These are phyloP conservation scores for Limnephilus marmoratus DNA, from an alignment of 2,888 invertebrate genomes.

Conservation along the genomic window DNA sequence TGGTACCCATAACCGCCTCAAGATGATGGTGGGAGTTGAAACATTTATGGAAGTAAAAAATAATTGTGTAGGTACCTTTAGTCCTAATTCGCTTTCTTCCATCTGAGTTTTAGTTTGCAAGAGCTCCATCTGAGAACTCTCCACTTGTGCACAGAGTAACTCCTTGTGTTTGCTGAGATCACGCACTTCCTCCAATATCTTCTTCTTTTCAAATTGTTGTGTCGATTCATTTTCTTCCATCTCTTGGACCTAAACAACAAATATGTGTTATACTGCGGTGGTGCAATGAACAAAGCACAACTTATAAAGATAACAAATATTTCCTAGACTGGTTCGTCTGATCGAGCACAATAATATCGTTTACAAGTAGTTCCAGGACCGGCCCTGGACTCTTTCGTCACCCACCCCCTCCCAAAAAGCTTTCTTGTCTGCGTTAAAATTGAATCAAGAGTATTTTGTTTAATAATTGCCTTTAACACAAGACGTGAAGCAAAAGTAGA, in stretches of 20 bases:
- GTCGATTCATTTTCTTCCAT: constrained; percentile 79
- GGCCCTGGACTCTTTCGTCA: too few relatives aligned
- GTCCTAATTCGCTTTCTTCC: constrained; percentile 72
- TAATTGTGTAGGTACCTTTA: constrained; percentile 70
- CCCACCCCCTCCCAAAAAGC: too few relatives aligned
- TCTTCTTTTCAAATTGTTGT: constrained; percentile 76
- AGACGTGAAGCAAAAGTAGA: too few relatives aligned
- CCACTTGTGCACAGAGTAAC: constrained; percentile 73
- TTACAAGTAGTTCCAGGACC: too few relatives aligned
- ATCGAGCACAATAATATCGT: too few relatives aligned
- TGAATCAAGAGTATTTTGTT: too few relatives aligned
- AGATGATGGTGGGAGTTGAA: neutral
- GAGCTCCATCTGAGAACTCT: constrained; percentile 75
- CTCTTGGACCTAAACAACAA: constrained; percentile 74
- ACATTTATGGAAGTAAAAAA: neutral
- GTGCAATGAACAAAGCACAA: neutral
- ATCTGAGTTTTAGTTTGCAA: constrained; percentile 75
- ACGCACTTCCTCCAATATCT: constrained; percentile 77
- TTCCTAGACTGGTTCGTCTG: too few relatives aligned
- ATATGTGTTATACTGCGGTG: neutral
- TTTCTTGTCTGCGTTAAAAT: too few relatives aligned
- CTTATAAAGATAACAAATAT: neutral
- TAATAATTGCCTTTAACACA: too few relatives aligned
- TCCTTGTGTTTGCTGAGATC: constrained; percentile 74
- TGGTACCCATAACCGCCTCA: too few relatives aligned